Evolutionary conservation across 2,888 invertebrate species (phyloP).

Genomic region (Drosophila infuscata): DNA sequence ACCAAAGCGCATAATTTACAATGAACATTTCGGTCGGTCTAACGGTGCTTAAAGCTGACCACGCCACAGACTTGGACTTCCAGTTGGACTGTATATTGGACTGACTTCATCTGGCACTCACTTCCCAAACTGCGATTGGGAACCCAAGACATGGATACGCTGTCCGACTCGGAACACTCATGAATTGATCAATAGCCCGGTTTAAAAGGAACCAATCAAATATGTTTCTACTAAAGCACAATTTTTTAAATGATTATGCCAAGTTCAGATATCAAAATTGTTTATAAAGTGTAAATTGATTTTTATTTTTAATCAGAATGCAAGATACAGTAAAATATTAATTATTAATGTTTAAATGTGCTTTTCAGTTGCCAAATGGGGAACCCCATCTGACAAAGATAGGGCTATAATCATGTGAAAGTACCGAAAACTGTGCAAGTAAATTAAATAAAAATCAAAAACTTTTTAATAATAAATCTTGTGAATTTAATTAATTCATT

Average conservation of each 20-base stretch:
- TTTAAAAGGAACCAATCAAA: neutral
- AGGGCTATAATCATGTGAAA: neutral
- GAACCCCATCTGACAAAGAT: neutral
- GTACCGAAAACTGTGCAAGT: neutral
- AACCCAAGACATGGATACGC: constrained; percentile 34
- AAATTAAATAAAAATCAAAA: neutral
- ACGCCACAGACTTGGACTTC: constrained; percentile 42
- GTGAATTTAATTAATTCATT: neutral
- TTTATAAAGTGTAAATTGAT: neutral
- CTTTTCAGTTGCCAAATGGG: neutral
- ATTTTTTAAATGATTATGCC: neutral
- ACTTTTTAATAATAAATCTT: neutral
- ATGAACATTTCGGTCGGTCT: constrained; percentile 60
- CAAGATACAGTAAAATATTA: too few relatives aligned
- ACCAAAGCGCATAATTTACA: constrained; percentile 79
- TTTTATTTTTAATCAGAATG: neutral
- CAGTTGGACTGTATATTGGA: constrained; percentile 22
- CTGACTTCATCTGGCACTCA: constrained; percentile 8
- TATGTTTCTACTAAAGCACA: neutral
- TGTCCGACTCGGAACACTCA: neutral
- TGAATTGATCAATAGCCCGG: constrained; percentile 3
- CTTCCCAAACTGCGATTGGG: neutral
- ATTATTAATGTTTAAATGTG: neutral
- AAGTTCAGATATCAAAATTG: neutral
- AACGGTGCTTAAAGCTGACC: constrained; percentile 60